Conservation (phyloP, 2,113 vertebrate species). For the Chlamydotis undulata region DNA sequence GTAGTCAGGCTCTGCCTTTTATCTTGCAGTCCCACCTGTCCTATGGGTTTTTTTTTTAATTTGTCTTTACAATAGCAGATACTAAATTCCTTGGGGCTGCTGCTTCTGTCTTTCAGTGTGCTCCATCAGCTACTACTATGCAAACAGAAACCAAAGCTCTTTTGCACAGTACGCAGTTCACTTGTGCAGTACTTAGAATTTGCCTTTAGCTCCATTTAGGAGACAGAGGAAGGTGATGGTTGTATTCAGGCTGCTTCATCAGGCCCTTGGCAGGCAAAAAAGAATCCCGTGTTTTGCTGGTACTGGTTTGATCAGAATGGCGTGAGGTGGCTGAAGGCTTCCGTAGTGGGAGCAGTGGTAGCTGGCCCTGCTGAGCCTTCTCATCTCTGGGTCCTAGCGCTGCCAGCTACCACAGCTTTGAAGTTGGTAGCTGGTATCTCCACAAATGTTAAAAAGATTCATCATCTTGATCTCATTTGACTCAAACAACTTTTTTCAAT, state of each 20-base stretch:
- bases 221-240: background rate
- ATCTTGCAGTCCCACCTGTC: background rate
- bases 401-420: background rate
- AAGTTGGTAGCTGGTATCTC: background rate
- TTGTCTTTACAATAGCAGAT: background rate
- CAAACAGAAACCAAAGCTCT: background rate
- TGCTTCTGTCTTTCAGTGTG: background rate
- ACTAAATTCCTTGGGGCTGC: background rate
- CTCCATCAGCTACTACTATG: background rate
- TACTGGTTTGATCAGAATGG: background rate
- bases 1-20: background rate
- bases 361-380: background rate
- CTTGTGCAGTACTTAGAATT: background rate
- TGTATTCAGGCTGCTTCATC: background rate
- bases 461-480: background rate
- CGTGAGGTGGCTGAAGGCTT: background rate
- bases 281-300: background rate
- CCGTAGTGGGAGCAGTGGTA: accelerated
- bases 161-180: background rate
- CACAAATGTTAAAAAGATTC: background rate
- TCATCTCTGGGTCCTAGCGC: accelerated
- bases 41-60: background rate
- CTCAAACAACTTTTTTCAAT: background rate
- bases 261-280: background rate
- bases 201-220: background rate